phyloP scores from a whole-genome alignment of 2,113 vertebrate species.

The Capreolus pygargus region DNA sequence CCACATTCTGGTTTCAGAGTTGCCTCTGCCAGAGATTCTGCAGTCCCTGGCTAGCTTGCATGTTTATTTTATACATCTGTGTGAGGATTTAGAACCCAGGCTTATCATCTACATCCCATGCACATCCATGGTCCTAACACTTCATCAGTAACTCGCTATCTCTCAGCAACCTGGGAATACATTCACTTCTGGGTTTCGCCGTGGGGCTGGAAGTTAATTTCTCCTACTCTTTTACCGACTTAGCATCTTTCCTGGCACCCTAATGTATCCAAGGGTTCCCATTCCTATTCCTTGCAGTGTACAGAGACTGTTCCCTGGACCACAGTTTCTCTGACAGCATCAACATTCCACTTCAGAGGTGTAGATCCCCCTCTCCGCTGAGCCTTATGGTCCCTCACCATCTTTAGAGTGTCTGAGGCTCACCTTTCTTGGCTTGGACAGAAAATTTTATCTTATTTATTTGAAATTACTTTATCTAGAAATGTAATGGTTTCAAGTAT shows the following conservation, averaged over 20 bases:
- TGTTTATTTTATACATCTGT: background rate
- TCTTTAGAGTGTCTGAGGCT: background rate
- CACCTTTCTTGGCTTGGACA: background rate
- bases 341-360: background rate
- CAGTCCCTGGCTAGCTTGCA: background rate
- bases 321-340: background rate
- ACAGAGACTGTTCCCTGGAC: background rate
- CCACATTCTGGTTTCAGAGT: background rate
- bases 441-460: background rate
- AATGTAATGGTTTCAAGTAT: background rate
- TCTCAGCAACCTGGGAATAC: background rate
- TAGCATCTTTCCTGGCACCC: background rate
- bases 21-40: background rate
- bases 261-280: background rate
- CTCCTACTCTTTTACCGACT: background rate
- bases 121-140: background rate
- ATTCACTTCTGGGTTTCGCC: background rate
- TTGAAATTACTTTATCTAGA: background rate
- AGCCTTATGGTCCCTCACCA: fast-evolving
- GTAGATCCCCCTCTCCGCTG: background rate
- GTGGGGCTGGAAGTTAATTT: background rate
- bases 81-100: background rate
- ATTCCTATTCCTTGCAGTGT: background rate
- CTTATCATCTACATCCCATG: background rate
- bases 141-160: background rate